Evolutionary conservation across 2,797 vertebrate genomes (phyloP), one percentile per base, ranked within the genome.

Genomic region (Chrosomus eos): DNA sequence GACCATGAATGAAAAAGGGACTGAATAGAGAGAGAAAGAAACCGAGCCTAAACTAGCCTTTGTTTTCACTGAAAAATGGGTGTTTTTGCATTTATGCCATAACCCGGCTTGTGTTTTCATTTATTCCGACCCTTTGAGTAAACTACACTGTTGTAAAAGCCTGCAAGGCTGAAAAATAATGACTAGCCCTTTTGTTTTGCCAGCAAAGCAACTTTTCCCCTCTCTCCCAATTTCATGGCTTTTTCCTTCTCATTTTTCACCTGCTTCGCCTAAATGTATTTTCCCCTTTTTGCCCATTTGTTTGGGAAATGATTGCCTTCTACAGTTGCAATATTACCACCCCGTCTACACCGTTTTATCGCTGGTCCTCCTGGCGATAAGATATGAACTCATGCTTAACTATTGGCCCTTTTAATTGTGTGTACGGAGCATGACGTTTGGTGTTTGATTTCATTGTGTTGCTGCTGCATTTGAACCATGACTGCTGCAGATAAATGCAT

Each of bases 181-280:
- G 93, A 91, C 84, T 68, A 81, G 66, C 88, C 90, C 84, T 88
- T 86, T 87, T 43, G 38, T 89, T 92, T 87, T 51, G 94, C 94
- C 89, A 92, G 90, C 92, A 87, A 93, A 95, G 94, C 93, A 95
- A 92, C 91, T 93, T 95, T 91, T 80, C 87, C 89, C 11, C 88
- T 89, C 88, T 76, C 60, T 90, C 90, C 93, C 93, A 94, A 91
- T 91, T 94, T 94, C 89, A 87, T 89, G 88, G 79, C 89, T 89
- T 93, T 28, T 93, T 94, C 85, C 86, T 89, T 87, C 92, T 94
- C 94, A 95, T 97, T 96, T 95, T 95, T 96, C 95, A 96, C 92
- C 86, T 89, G 86, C 89, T 92, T 86, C 80, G 19, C 84, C 79
- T 66, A 85, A 89, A 86, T 80, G 83, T 74, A 68, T 82, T 84